phyloP scores from a whole-genome alignment of 2,113 vertebrate genomes.

The Mirza zaza region DNA sequence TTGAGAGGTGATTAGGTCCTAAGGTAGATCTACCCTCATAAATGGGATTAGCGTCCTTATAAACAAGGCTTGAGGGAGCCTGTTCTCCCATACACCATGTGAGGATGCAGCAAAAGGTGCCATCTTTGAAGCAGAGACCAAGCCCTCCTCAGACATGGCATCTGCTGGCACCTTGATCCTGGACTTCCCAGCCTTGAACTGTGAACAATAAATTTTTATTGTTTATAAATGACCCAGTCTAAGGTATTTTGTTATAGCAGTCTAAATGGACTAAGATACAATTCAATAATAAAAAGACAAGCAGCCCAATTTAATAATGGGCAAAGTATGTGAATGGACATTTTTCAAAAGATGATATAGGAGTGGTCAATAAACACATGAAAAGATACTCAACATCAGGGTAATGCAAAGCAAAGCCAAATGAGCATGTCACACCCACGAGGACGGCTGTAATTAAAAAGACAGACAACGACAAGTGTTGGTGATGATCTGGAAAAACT shows the following conservation, averaged over 20 bases:
- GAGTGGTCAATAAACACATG: not conserved
- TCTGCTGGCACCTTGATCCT: not conserved
- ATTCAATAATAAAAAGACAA: not conserved
- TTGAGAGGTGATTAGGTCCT: not conserved
- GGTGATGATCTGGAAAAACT: not conserved
- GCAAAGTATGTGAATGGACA: not conserved
- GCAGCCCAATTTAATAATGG: not conserved
- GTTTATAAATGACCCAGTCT: not conserved
- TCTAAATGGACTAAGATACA: not conserved
- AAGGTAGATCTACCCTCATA: not conserved
- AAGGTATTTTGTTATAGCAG: not conserved
- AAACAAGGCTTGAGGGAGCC: not conserved
- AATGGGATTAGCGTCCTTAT: not conserved
- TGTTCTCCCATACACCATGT: not conserved
- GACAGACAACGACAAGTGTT: not conserved
- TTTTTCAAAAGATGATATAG: not conserved
- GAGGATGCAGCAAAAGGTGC: not conserved
- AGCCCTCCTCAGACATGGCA: not conserved
- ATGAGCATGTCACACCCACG: not conserved
- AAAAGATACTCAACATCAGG: not conserved
- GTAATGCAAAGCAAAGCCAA: not conserved
- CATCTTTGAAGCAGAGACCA: not conserved
- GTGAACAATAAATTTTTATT: not conserved
- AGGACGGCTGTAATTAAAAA: not conserved
- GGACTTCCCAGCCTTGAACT: not conserved